phyloP scores from a whole-genome alignment of 2,888 invertebrate species.

The Crioceris asparagi region DNA sequence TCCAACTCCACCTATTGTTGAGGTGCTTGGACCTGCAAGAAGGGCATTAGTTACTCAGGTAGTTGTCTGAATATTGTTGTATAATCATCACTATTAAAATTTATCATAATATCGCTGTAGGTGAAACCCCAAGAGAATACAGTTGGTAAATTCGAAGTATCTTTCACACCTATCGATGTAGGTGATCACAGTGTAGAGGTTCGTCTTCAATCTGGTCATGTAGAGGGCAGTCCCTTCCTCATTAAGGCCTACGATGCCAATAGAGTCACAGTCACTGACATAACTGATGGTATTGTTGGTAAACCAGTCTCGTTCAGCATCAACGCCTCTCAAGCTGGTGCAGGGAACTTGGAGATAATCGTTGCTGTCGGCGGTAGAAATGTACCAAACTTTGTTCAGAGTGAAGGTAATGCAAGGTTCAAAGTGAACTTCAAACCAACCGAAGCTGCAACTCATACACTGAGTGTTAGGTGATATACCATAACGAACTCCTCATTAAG shows the following conservation, averaged over 20 bases:
- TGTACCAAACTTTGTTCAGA: constrained; percentile 95
- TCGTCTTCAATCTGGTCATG: constrained; percentile 59
- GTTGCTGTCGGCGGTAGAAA: constrained; percentile 94
- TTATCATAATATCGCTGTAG: constrained; percentile 19
- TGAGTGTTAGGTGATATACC: constrained; percentile 66
- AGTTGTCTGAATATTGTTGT: background rate
- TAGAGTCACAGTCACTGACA: constrained; percentile 89
- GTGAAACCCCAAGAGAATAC: constrained; percentile 37
- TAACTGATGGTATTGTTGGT: constrained; percentile 81
- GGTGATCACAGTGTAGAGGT: constrained; percentile 90
- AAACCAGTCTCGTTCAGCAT: constrained; percentile 92
- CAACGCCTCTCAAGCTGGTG: constrained; percentile 70
- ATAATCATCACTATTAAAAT: too few species aligned
- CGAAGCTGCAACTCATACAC: constrained; percentile 80
- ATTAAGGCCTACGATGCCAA: constrained; percentile 94
- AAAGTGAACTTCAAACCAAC: constrained; percentile 92
- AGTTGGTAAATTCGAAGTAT: constrained; percentile 38
- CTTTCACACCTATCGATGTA: constrained; percentile 78
- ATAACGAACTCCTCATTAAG: background rate
- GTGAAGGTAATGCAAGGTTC: constrained; percentile 94
- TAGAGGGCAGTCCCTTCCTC: constrained; percentile 90
- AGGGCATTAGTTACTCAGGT: constrained; percentile 58
- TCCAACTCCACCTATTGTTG: constrained; percentile 69
- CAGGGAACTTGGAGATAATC: constrained; percentile 94
- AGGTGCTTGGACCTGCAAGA: constrained; percentile 66